A percentile compares a stretch with the other conserved stretches of the same genome.
Conservation (phyloP, 2,888 invertebrate genomes). For the Cataglyphis albicans region DNA sequence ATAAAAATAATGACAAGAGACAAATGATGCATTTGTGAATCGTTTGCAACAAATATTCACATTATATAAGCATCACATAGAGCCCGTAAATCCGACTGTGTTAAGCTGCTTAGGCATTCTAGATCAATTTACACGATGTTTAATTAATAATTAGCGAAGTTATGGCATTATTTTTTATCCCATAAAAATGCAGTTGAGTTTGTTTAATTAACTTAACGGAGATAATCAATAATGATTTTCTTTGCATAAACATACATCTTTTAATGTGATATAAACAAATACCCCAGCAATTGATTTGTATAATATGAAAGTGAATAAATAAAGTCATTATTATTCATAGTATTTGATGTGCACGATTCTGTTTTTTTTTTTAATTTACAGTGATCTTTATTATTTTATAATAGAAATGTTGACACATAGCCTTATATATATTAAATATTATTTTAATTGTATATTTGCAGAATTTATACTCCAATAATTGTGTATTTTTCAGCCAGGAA, state of each 20-base stretch:
- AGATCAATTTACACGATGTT: conserved; percentile 66
- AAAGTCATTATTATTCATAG: not conserved
- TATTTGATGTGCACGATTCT: not conserved
- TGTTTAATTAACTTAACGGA: conserved; percentile 19
- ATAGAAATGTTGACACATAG: not conserved
- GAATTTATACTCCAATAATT: not conserved
- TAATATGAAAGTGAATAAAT: conserved; percentile 13
- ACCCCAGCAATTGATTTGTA: not conserved
- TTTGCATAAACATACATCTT: conserved; percentile 6
- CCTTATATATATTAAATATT: conserved; percentile 3
- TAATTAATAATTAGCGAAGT: conserved; percentile 69
- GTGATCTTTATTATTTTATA: conserved; percentile 10
- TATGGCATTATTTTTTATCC: conserved; percentile 20
- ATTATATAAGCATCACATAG: conserved; percentile 59
- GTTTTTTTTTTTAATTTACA: not conserved
- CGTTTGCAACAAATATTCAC: conserved; percentile 17
- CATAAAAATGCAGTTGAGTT: not conserved
- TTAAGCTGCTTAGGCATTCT: conserved; percentile 69
- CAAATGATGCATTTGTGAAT: not conserved
- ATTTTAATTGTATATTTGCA: not conserved
- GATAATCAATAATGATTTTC: not conserved
- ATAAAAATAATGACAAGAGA: not conserved
- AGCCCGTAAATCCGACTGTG: conserved; percentile 49
- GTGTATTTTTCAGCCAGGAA: not conserved
- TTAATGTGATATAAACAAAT: not conserved